Evolutionary conservation across 2,113 vertebrate species (phyloP).

Genomic region (Aplodontia rufa): DNA sequence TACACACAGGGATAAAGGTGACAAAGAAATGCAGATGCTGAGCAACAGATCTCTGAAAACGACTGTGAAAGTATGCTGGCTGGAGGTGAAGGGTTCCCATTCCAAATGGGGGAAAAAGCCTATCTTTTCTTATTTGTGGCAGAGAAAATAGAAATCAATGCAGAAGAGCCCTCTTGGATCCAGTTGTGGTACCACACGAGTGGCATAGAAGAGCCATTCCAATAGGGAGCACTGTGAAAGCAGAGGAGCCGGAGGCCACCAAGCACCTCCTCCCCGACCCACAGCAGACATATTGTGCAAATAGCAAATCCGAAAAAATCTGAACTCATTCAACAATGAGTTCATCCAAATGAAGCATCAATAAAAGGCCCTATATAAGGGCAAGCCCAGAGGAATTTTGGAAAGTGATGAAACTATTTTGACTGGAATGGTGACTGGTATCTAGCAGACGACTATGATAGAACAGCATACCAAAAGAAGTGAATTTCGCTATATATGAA

Average conservation of each 20-base stretch:
- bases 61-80: neutral
- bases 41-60: neutral
- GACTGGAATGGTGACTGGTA: neutral
- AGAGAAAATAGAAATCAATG: neutral
- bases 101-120: neutral
- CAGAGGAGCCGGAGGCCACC: neutral
- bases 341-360: neutral
- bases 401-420: neutral
- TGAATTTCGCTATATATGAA: neutral
- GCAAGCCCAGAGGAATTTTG: neutral
- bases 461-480: neutral
- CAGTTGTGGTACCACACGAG: neutral
- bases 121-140: neutral
- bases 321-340: neutral
- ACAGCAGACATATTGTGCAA: neutral
- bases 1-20: neutral
- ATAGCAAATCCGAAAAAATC: neutral
- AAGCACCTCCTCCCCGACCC: neutral
- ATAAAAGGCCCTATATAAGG: neutral
- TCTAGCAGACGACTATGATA: neutral
- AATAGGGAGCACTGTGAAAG: neutral
- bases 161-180: neutral
- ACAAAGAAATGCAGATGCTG: neutral
- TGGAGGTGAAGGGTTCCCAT: neutral
- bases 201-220: neutral